Evolutionary conservation across 2,797 vertebrate genomes (phyloP).

Genomic region (Sebastes matsubarae): DNA sequence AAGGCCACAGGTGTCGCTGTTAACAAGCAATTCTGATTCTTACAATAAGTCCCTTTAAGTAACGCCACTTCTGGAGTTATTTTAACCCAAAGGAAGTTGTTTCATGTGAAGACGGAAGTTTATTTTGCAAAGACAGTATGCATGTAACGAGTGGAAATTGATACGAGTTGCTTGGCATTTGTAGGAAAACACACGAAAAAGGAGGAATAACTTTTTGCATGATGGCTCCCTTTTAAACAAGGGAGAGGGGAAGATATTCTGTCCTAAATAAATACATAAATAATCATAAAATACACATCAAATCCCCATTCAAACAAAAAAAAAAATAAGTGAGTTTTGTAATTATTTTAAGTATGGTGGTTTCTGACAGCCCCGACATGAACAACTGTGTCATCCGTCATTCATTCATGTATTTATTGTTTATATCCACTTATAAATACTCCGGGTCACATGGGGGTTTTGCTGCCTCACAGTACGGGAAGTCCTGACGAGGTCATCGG

Average conservation of each 20-base stretch:
- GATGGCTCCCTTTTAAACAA: no score
- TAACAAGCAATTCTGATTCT: no score
- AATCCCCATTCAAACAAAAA: background rate
- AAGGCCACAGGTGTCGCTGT: no score
- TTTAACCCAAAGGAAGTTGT: no score
- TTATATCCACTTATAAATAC: background rate
- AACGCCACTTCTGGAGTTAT: no score
- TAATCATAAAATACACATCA: background rate
- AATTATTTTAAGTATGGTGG: background rate
- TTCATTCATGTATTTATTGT: background rate
- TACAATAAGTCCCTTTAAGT: no score
- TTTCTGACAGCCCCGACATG: background rate
- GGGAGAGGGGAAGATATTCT: no score
- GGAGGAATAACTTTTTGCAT: no score
- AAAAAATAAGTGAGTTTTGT: background rate
- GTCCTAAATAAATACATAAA: no score
- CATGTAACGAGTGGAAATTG: fast-evolving
- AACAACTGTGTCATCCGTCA: background rate
- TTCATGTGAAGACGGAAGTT: fast-evolving
- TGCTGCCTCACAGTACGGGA: background rate
- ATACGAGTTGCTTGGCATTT: fast-evolving
- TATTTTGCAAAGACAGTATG: no score
- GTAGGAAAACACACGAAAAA: no score
- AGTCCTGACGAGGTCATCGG: background rate
- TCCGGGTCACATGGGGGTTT: background rate